Evolutionary conservation across 2,113 vertebrate species (phyloP).

Genomic region (Ovis canadensis): DNA sequence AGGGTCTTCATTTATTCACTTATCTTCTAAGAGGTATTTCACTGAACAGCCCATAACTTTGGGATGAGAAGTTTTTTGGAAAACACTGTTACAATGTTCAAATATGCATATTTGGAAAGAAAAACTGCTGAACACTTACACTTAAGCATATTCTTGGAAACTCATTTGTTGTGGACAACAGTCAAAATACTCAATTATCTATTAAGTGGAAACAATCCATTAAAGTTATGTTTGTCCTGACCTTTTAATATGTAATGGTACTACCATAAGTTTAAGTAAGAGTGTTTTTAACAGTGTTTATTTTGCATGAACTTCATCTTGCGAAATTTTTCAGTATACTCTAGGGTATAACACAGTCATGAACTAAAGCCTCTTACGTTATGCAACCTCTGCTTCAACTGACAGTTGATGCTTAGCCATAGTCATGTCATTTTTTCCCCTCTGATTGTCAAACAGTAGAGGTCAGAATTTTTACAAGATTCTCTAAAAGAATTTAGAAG

Average conservation of each 20-base stretch:
- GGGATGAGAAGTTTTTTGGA: background rate
- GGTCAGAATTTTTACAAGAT: conserved; percentile 19
- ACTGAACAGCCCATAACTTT: conserved; percentile 13
- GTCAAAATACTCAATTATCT: conserved; percentile 36
- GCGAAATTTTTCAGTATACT: conserved; percentile 36
- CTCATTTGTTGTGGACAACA: conserved; percentile 44
- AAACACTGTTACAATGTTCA: background rate
- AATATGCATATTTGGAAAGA: conserved; percentile 27
- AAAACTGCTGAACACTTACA: conserved; percentile 18
- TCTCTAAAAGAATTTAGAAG: background rate
- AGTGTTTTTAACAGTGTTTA: conserved; percentile 49
- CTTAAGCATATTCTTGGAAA: conserved; percentile 42
- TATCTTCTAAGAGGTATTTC: conserved; percentile 17
- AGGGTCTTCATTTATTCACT: background rate
- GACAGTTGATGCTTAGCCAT: background rate
- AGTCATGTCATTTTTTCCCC: background rate
- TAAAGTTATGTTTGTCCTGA: conserved; percentile 49
- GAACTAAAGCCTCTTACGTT: background rate
- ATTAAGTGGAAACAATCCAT: conserved; percentile 49
- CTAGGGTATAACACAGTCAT: background rate
- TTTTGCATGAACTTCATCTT: conserved; percentile 49
- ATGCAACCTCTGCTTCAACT: conserved; percentile 27
- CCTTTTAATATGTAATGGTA: background rate
- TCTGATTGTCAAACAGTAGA: conserved; percentile 38
- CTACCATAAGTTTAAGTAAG: conserved; percentile 21